A percentile compares a stretch with the other conserved stretches of the same genome.
Evolutionary conservation across 2,113 vertebrate genomes (phyloP).

Genomic region (Pycnonotus jocosus): DNA sequence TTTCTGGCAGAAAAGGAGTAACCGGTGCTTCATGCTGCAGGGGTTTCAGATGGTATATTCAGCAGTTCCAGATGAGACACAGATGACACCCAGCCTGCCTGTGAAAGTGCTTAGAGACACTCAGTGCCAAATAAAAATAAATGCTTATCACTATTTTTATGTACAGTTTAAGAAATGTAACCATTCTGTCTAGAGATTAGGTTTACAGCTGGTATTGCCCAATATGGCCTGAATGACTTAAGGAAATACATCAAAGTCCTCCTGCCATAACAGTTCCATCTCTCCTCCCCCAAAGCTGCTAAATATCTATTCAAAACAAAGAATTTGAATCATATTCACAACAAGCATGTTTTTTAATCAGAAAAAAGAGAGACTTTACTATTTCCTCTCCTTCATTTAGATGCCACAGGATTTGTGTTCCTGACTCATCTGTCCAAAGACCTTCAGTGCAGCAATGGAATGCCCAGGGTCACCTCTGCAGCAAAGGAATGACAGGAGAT

Average conservation of each 20-base stretch:
- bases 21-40: background rate
- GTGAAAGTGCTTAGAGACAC: background rate
- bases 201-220: background rate
- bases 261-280: background rate
- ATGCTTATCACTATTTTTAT: background rate
- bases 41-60: background rate
- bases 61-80: background rate
- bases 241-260: background rate
- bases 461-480: background rate
- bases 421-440: background rate
- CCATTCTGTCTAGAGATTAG: background rate
- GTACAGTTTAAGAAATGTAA: background rate
- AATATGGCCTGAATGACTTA: background rate
- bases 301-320: background rate
- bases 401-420: background rate
- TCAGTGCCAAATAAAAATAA: background rate
- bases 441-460: background rate
- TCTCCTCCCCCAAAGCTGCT: background rate
- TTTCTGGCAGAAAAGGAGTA: conserved; percentile 8
- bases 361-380: background rate
- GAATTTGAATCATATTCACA: background rate
- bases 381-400: background rate
- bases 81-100: background rate
- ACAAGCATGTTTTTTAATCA: background rate
- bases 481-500: background rate